phyloP scores from a whole-genome alignment of 2,797 vertebrate genomes.

The Molothrus ater region DNA sequence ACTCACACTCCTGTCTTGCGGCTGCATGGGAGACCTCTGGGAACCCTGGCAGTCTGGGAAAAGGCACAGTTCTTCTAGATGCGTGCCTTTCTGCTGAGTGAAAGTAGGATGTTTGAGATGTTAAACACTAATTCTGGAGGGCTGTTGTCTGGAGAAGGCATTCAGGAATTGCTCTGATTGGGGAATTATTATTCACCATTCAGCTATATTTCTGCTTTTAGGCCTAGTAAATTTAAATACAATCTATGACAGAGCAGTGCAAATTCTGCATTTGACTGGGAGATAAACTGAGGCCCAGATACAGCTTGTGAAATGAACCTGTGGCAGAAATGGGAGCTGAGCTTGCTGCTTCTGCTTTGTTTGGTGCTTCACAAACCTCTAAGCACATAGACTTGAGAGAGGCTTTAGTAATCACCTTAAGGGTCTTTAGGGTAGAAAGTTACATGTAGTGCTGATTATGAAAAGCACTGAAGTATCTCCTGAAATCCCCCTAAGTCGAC shows the following conservation, averaged over 20 bases:
- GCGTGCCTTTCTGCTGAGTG: neutral
- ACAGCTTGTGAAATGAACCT: neutral
- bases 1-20: fast-evolving
- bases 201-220: neutral
- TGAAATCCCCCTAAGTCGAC: neutral
- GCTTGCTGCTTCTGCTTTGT: neutral
- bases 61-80: neutral
- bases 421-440: neutral
- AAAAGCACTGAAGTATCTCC: neutral
- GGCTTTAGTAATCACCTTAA: neutral
- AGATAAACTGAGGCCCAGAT: neutral
- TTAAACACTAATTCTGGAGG: neutral
- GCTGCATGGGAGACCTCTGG: neutral
- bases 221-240: neutral
- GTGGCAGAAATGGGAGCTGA: neutral
- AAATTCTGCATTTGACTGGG: neutral
- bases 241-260: neutral
- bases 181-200: neutral
- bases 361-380: neutral
- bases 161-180: neutral
- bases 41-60: neutral
- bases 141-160: neutral
- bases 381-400: neutral
- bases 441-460: neutral
- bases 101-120: neutral